Evolutionary conservation across 2,888 invertebrate species (phyloP), one percentile per base, ranked within the genome.

Genomic region (Cyrtodaria siliqua): DNA sequence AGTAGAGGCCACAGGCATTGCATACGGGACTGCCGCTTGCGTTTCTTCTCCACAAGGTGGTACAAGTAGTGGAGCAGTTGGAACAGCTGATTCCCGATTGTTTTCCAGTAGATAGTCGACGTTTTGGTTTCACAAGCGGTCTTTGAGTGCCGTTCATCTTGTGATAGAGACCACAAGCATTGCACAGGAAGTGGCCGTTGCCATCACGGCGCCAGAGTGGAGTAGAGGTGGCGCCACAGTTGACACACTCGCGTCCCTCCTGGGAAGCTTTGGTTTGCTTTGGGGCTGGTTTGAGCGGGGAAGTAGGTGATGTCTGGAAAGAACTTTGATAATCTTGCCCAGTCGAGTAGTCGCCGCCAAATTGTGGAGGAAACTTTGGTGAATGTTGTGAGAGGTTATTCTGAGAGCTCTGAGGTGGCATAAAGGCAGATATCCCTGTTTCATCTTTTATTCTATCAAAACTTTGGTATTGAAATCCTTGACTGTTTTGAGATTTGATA

Each of bases 1-100:
- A 99, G 94, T 99, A 99, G 23, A 99, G 95, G 2, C 99, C 99
- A 93, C 99, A 99, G 23, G 99, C 99, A 94, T 99, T 99, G 94
- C 99, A 99, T 33, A 99, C 99, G 2, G 98, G 97, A 93, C 98
- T 98, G 23, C 99, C 99, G 16, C 95, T 94, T 76, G 96, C 94
- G 94, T 99, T 99, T 86, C 99, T 95, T 75, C 99, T 95, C 99
- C 99, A 99, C 83, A 99, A 94, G 16, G 99, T 98, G 40, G 99
- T 99, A 60, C 95, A 96, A 52, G 94, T 95, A 12, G 99, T 98
- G 85, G 95, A 95, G 93, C 99, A 99, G 94, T 99, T 99, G 85
- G 97, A 97, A 94, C 99, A 99, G n/a, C 55, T 68, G 24, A 72
- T 56, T 8, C 81, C 81, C 16, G 52, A 27, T 27, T 64, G 70